Conservation (phyloP, 2,888 invertebrate species). For the Portevinia maculata region DNA sequence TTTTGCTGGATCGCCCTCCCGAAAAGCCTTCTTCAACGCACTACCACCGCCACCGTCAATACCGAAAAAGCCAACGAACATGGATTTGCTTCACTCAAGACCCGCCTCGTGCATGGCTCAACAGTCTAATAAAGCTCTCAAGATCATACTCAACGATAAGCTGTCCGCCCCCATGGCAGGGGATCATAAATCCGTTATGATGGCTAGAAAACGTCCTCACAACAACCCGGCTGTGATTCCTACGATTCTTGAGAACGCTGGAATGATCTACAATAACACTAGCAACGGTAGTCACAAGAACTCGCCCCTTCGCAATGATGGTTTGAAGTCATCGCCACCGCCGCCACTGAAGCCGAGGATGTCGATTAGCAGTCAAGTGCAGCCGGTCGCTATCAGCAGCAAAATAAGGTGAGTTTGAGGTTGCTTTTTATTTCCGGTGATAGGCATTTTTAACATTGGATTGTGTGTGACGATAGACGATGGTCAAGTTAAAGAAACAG, state of each 20-base stretch:
- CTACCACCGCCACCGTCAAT: slow-evolving; percentile 79
- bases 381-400: slow-evolving; percentile 75
- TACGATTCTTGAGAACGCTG: slow-evolving; percentile 79
- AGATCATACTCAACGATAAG: slow-evolving; percentile 78
- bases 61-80: slow-evolving; percentile 80
- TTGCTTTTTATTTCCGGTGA: too few relatives aligned
- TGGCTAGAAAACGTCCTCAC: slow-evolving; percentile 81
- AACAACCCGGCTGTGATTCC: slow-evolving; percentile 79
- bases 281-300: slow-evolving; percentile 15
- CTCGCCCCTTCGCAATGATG: slow-evolving; percentile 45
- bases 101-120: slow-evolving; percentile 77
- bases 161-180: slow-evolving; percentile 49
- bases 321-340: slow-evolving; percentile 77
- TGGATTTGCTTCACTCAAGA: slow-evolving; percentile 78
- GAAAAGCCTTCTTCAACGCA: slow-evolving; percentile 77
- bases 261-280: slow-evolving; percentile 36
- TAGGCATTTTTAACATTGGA: too few relatives aligned
- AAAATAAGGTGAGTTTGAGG: slow-evolving; percentile 79
- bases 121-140: slow-evolving; percentile 77
- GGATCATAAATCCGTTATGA: slow-evolving; percentile 71
- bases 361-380: slow-evolving; percentile 70
- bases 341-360: slow-evolving; percentile 82
- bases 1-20: slow-evolving; percentile 82
- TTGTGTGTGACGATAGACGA: too few relatives aligned
- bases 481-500: too few relatives aligned